phyloP scores from a whole-genome alignment of 2,797 vertebrate species.

The Hoplostethus atlanticus region DNA sequence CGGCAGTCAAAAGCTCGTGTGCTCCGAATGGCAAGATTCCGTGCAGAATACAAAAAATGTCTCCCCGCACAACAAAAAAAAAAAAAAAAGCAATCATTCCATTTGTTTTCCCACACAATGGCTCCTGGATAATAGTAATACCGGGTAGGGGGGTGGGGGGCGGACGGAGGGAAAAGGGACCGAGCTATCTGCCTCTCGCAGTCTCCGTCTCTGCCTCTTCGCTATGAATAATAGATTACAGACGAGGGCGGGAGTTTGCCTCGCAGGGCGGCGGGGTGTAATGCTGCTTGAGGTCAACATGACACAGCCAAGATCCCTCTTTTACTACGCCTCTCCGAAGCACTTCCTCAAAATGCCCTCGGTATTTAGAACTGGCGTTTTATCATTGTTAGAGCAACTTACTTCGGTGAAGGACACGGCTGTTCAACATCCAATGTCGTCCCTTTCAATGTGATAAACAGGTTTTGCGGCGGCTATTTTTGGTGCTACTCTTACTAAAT shows the following conservation, averaged over 20 bases:
- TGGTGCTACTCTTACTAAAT: constrained; percentile 22
- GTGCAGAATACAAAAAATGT: constrained; percentile 71
- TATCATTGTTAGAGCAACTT: constrained; percentile 33
- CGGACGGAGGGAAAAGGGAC: constrained; percentile 52
- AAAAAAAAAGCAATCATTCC: constrained; percentile 71
- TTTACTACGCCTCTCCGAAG: constrained; percentile 38
- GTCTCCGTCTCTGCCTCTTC: constrained; percentile 73
- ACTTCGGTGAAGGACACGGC: constrained; percentile 49
- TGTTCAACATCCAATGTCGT: constrained; percentile 39
- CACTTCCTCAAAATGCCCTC: constrained; percentile 46
- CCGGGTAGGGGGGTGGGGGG: constrained; percentile 1
- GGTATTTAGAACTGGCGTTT: constrained; percentile 55
- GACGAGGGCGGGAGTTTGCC: constrained; percentile 74
- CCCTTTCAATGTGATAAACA: constrained; percentile 44
- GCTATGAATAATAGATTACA: constrained; percentile 85
- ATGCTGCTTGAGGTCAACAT: constrained; percentile 71
- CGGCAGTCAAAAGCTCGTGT: constrained; percentile 51
- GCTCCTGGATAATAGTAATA: constrained; percentile 68
- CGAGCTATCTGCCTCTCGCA: constrained; percentile 75
- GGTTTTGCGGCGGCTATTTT: constrained; percentile 5
- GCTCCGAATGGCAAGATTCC: constrained; percentile 76
- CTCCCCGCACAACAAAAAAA: constrained; percentile 27
- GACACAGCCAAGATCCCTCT: constrained; percentile 50
- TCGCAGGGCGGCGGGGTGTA: constrained; percentile 62
- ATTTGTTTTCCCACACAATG: constrained; percentile 81